Evolutionary conservation across 2,797 vertebrate species (phyloP).

Genomic region (Pangasius krempfi): DNA sequence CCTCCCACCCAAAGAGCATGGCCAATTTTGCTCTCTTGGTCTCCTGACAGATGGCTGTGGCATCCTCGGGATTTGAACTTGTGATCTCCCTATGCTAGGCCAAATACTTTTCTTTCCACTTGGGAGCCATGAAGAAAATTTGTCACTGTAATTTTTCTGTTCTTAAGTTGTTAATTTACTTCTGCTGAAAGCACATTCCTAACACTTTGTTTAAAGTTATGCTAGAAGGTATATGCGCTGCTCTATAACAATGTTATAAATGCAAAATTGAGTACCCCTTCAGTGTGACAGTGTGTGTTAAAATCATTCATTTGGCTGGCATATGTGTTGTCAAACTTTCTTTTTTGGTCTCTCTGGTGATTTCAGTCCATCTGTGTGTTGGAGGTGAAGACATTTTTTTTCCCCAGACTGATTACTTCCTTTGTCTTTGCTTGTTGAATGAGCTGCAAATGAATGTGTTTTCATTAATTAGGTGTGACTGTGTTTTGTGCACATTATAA

Average conservation of each 20-base stretch:
- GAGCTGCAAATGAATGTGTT: slow-evolving; percentile 29
- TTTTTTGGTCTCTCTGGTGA: not conserved
- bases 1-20: not conserved
- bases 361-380: not conserved
- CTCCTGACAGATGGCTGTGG: slow-evolving; percentile 7
- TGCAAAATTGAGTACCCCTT: no score
- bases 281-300: not conserved
- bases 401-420: not conserved
- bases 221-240: not conserved
- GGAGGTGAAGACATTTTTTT: not conserved
- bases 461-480: slow-evolving; percentile 33
- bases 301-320: not conserved
- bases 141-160: not conserved
- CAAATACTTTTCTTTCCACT: not conserved
- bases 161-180: not conserved
- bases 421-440: not conserved
- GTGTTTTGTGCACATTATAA: slow-evolving; percentile 39
- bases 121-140: not conserved
- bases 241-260: not conserved
- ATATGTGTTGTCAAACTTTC: not conserved
- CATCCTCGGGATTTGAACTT: not conserved
- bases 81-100: not conserved
- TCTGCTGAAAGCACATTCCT: not conserved
- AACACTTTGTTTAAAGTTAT: not conserved
- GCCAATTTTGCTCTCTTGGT: slow-evolving; percentile 3